phyloP scores from a whole-genome alignment of 2,797 vertebrate species.

The Passerculus sandwichensis region DNA sequence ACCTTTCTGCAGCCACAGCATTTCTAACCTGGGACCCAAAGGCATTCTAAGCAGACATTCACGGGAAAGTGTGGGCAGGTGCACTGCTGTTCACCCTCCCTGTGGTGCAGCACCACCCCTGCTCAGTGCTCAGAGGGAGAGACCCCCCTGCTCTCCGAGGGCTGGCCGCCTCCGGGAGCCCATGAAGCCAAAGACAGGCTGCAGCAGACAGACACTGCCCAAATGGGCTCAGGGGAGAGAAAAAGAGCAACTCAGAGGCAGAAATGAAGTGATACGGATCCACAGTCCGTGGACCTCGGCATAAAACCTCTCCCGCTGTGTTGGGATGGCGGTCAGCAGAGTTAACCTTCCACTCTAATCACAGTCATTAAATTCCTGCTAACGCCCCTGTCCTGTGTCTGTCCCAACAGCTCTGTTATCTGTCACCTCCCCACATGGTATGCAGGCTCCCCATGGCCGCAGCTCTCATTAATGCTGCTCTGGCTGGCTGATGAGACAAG shows the following conservation, averaged over 20 bases:
- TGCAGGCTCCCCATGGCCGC: neutral
- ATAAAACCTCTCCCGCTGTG: neutral
- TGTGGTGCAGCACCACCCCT: rapidly evolving
- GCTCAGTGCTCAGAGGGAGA: neutral
- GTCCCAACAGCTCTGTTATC: slow-evolving; percentile 58
- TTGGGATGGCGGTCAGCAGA: neutral
- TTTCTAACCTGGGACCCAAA: neutral
- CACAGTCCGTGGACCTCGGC: rapidly evolving
- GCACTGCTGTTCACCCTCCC: neutral
- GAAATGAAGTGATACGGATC: neutral
- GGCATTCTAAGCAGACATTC: neutral
- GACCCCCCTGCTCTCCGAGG: rapidly evolving
- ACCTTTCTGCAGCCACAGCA: neutral
- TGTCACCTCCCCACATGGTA: slow-evolving; percentile 37
- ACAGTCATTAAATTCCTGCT: slow-evolving; percentile 49
- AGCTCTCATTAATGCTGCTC: slow-evolving; percentile 61
- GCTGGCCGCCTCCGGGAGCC: rapidly evolving
- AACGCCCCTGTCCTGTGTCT: slow-evolving; percentile 13
- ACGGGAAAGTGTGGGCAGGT: rapidly evolving
- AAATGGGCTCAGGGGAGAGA: neutral
- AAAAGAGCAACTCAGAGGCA: neutral
- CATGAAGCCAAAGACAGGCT: neutral
- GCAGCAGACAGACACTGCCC: neutral
- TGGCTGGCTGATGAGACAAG: slow-evolving; percentile 61
- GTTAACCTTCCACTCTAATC: slow-evolving; percentile 53